Evolutionary conservation across 1,140 invertebrate genomes (phyloP).

Genomic region (Brachionus sp.): DNA sequence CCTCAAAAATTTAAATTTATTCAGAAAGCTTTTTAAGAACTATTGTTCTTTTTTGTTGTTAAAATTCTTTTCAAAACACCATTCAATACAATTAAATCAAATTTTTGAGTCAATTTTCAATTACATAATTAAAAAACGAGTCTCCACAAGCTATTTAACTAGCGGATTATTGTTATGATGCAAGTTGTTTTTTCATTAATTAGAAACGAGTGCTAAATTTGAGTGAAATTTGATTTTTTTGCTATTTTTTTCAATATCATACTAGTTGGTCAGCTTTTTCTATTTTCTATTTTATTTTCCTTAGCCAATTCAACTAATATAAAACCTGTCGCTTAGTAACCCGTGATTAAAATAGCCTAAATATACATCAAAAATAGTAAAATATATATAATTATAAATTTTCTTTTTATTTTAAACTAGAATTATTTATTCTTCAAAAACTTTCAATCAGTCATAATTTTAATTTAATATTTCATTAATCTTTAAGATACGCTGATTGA

Average conservation of each 20-base stretch:
- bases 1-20: not conserved
- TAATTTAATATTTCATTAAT: not conserved
- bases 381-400: constrained; percentile 7
- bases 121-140: not conserved
- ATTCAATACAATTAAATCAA: not conserved
- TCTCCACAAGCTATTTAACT: not conserved
- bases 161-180: not conserved
- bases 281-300: constrained; percentile 3
- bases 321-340: constrained; percentile 25
- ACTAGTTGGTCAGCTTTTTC: not conserved
- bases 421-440: not conserved
- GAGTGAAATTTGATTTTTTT: constrained; percentile 15
- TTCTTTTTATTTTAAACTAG: not conserved
- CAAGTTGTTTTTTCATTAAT: not conserved
- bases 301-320: not conserved
- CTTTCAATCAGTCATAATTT: not conserved
- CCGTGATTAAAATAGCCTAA: constrained; percentile 26
- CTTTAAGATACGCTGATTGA: not conserved
- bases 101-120: not conserved
- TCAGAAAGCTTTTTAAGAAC: not conserved
- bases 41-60: not conserved
- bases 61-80: not conserved
- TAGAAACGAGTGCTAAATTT: not conserved
- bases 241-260: not conserved
- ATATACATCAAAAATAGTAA: constrained; percentile 12